These are phyloP conservation scores for Mormoops blainvillei DNA, from an alignment of 2,113 vertebrate species.

Conservation along the genomic window DNA sequence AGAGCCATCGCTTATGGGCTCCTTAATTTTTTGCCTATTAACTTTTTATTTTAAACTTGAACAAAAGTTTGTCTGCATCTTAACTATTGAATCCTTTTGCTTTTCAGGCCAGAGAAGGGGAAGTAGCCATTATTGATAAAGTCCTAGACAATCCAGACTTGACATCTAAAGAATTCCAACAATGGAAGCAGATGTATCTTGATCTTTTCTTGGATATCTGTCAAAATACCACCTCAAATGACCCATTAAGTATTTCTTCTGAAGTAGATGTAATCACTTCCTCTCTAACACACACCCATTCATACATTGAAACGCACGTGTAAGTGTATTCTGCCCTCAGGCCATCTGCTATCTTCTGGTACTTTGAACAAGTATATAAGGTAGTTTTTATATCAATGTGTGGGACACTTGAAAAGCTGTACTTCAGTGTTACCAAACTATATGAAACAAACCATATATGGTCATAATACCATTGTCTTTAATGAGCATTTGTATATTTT, in stretches of 20 bases:
- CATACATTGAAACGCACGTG: constrained; percentile 98
- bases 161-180: constrained; percentile 96
- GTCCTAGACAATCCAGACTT: constrained; percentile 93
- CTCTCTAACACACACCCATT: constrained; percentile 94
- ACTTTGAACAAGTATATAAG: constrained; percentile 71
- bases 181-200: constrained; percentile 96
- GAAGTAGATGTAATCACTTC: constrained; percentile 88
- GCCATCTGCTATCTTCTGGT: constrained; percentile 61
- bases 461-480: constrained; percentile 75
- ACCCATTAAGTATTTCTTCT: constrained; percentile 80
- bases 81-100: constrained; percentile 79
- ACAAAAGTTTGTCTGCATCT: background rate
- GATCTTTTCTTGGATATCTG: constrained; percentile 91
- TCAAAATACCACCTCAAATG: constrained; percentile 78
- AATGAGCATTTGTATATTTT: constrained; percentile 84
- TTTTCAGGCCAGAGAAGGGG: constrained; percentile 96
- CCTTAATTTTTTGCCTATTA: background rate
- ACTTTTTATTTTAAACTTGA: constrained; percentile 22
- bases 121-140: constrained; percentile 96
- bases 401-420: constrained; percentile 78
- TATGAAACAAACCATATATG: constrained; percentile 77
- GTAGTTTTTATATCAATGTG: constrained; percentile 79
- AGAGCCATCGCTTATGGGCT: background rate
- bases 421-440: constrained; percentile 81
- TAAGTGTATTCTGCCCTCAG: constrained; percentile 78